Evolutionary conservation across 2,113 vertebrate genomes (phyloP), one percentile per base, ranked within the genome.

Genomic region (Australoheros scitulus): DNA sequence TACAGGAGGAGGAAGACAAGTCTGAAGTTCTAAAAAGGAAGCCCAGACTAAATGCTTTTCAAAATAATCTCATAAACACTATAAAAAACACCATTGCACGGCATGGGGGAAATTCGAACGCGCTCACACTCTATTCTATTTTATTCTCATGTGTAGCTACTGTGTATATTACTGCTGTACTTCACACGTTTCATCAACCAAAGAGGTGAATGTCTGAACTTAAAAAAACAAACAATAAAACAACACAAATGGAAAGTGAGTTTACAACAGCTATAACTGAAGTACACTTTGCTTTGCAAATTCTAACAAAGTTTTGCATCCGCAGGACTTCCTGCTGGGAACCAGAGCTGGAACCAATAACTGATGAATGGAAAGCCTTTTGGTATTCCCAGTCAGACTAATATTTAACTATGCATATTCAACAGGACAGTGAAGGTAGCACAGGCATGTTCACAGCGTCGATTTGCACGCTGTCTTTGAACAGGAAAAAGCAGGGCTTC

Each of bases 301-400:
- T 85, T 75, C 9, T 18, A 36, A 47, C 14, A 11, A 24, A 3
- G 14, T 70, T 91, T 92, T 83, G 81, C 68, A 90, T 87, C 7
- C 1, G 3, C 24, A 13, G 2, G 26, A 36, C 24, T 57, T 72
- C 47, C 58, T 13, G n/a, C 38, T 52, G 34, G 13, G 52, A 78
- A 18, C n/a, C 6, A 36, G 26, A 41, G n/a, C 29, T n/a, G 9
- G 2, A 61, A 26, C 50, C 5, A 17, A 47, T 65, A 29, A 34
- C 36, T 56, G 18, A 81, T 83, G 78, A 81, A 77, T 52, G 36
- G 50, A 59, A 15, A 61, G 34, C 5, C n/a, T 47, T 80, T 61
- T 38, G 6, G 5, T 58, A 3, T 61, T 9, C 5, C n/a, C 11
- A 6, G 14, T 24, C 22, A 11, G 29, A 60, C 77, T 3, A 87